Base-by-base conservation (phyloP, 30 jellyfish, hydroid and myxozoan genomes). In the Aurelia sp. region DNA sequence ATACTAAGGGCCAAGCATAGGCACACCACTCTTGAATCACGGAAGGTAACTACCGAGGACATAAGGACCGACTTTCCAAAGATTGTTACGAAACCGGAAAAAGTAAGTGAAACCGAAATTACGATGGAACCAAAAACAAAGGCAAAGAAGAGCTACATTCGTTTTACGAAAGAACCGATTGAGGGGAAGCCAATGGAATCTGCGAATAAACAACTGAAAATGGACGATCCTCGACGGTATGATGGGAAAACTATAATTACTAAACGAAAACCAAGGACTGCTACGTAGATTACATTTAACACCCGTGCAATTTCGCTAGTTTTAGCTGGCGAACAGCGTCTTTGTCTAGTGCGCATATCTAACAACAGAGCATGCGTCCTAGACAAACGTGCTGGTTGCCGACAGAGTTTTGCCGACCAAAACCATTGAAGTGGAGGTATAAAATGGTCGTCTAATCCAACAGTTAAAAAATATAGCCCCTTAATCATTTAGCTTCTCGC, bases 211-310 rank as follows among this genome's bases (percentile, higher is more conserved):
- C 20, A 12, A 13, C n/a, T 84, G 92, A 62, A 71, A 38, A 58
- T 4, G 78, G 88, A 84, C 51, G 93, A 84, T 55, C 82, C 85
- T 3, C 58, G 81, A 24, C 74, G 88, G 51, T 73, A 60, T 63
- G 93, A 84, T 48, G 93, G 88, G 62, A 84, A 60, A 62, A 60
- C 93, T 4, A 84, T 84, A 20, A 70, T 83, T 24, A 21, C 62
- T 15, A 52, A 18, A 18, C 16, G 31, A 27, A 38, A 16, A 15
- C 13, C 64, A 11, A 13, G 75, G 63, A 27, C 55, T 0, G 19
- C 70, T 17, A 9, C 55, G 55, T 44, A 44, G 16, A 44, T 44
- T 5, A 40, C 2, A 1, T 27, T 27, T 27, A 38, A 38, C 50
- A 38, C 50, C 50, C 50, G 50, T 7, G 50, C 33, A 27, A 27